A percentile compares a stretch with the other conserved stretches of the same genome.
phyloP scores from a whole-genome alignment of 2,888 invertebrate species.

The Parasteatoda lunata region DNA sequence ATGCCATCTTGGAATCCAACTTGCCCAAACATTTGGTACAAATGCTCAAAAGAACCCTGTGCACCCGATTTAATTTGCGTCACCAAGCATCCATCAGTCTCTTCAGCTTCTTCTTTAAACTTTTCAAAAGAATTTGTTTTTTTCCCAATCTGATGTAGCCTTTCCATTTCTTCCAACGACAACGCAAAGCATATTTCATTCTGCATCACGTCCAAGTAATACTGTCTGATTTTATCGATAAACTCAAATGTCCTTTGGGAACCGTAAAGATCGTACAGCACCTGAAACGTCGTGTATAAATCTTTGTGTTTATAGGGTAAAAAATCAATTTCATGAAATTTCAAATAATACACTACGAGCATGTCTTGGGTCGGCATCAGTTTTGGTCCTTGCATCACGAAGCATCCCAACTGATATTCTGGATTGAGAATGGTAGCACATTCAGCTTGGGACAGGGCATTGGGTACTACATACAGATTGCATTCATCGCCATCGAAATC shows the following conservation, averaged over 20 bases:
- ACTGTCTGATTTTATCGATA: constrained; percentile 2
- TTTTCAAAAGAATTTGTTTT: no score
- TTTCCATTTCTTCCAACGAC: neutral
- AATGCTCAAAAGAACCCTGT: constrained; percentile 18
- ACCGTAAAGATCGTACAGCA: constrained; percentile 17
- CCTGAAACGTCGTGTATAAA: constrained; percentile 2
- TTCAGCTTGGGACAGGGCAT: constrained; percentile 26
- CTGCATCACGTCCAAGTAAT: constrained; percentile 10
- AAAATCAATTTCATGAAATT: constrained; percentile 15
- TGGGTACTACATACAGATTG: neutral
- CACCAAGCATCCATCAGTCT: neutral
- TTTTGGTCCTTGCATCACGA: constrained; percentile 1
- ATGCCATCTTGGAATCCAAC: constrained; percentile 2
- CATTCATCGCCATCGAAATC: constrained; percentile 30
- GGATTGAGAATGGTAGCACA: constrained; percentile 5
- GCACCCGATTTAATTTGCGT: constrained; percentile 16
- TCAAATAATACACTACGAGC: constrained; percentile 6
- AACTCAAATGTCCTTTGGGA: constrained; percentile 9
- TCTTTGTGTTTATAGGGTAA: constrained; percentile 17
- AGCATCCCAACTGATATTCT: constrained; percentile 4
- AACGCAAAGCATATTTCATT: neutral
- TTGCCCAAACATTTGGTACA: constrained; percentile 37
- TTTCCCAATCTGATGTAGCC: neutral
- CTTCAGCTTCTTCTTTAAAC: neutral
- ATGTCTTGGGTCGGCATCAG: constrained; percentile 22